phyloP scores from a whole-genome alignment of 2,888 invertebrate species.

The Drosophila diplacantha region DNA sequence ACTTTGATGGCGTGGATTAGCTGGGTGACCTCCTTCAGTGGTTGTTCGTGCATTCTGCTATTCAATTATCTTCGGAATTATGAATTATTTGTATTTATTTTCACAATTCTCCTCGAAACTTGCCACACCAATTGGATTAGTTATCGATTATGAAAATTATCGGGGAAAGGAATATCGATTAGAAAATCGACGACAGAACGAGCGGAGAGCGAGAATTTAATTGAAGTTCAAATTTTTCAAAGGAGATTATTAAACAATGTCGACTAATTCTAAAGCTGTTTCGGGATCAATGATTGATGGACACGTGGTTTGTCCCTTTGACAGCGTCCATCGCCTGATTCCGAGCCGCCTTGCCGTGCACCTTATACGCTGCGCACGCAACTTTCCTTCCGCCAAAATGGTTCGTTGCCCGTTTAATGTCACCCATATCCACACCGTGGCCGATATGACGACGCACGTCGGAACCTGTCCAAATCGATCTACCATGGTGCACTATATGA shows the following conservation, averaged over 20 bases:
- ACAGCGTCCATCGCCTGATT: constrained; percentile 79
- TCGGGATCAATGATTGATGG: background rate
- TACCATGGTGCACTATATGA: constrained; percentile 34
- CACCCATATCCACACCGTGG: constrained; percentile 79
- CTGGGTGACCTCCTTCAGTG: constrained; percentile 74
- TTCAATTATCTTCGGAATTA: background rate
- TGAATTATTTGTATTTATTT: constrained; percentile 2
- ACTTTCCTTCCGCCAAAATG: constrained; percentile 76
- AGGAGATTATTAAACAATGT: background rate
- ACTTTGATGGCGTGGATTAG: constrained; percentile 77
- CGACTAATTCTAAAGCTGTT: background rate
- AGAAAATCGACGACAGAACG: background rate
- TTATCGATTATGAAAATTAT: constrained; percentile 40
- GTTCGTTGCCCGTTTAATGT: constrained; percentile 80
- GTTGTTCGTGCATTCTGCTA: constrained; percentile 64
- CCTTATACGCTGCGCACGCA: constrained; percentile 80
- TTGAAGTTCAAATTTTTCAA: background rate
- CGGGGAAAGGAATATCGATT: background rate
- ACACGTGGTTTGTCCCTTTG: constrained; percentile 80
- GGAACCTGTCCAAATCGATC: constrained; percentile 54
- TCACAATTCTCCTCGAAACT: constrained; percentile 16
- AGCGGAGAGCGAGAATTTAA: background rate
- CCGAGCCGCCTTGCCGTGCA: constrained; percentile 79
- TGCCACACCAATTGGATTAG: constrained; percentile 10
- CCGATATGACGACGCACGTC: constrained; percentile 73